These are phyloP conservation scores for Silvanus unidentatus DNA, from an alignment of 2,888 invertebrate genomes.

Conservation along the genomic window DNA sequence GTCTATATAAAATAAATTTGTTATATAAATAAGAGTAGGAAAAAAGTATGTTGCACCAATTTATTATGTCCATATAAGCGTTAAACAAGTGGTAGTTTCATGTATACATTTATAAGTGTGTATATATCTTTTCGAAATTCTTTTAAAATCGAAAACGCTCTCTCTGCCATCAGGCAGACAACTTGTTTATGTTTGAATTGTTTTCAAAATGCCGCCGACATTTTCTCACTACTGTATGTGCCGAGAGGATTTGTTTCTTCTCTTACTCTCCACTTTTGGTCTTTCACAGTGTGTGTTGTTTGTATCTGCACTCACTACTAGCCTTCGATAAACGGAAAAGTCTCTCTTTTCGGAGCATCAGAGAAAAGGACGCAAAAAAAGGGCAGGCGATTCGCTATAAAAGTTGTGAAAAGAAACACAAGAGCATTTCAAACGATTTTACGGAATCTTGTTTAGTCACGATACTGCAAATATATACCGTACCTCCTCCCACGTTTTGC, in stretches of 20 bases:
- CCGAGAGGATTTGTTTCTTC: constrained; percentile 32
- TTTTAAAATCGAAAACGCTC: constrained; percentile 37
- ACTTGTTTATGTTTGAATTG: constrained; percentile 50
- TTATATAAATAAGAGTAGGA: too few species aligned
- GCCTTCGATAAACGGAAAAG: constrained; percentile 4
- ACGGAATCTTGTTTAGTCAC: constrained; percentile 43
- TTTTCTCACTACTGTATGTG: constrained; percentile 43
- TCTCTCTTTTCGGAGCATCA: too few species aligned
- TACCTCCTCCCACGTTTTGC: too few species aligned
- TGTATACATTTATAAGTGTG: constrained; percentile 25
- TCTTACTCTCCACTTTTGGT: too few species aligned
- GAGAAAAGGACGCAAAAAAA: too few species aligned
- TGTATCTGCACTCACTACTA: too few species aligned
- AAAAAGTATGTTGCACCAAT: too few species aligned
- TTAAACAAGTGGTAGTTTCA: too few species aligned
- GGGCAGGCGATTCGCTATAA: too few species aligned
- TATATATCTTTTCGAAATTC: constrained; percentile 37
- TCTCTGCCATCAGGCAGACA: constrained; percentile 44
- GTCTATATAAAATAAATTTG: too few species aligned
- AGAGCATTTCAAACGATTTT: constrained; percentile 41
- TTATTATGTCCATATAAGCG: too few species aligned
- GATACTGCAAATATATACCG: constrained; percentile 32
- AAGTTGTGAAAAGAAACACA: constrained; percentile 33
- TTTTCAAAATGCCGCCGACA: constrained; percentile 49
- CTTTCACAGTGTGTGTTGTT: too few species aligned